phyloP scores from a whole-genome alignment of 2,888 invertebrate species.

The Lasioglossum marginatum region DNA sequence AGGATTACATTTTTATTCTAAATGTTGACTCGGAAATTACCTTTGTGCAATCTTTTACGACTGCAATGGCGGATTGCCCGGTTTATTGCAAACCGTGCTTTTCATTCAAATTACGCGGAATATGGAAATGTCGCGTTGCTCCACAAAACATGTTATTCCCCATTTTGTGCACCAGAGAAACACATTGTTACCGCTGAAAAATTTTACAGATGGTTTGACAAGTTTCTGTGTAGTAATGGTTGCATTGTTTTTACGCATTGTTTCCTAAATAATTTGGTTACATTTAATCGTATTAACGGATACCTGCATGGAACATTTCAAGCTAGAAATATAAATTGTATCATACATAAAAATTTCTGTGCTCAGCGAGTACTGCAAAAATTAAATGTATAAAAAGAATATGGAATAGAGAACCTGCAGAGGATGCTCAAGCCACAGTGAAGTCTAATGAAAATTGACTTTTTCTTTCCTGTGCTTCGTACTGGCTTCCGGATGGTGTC shows the following conservation, averaged over 20 bases:
- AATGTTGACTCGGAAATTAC: background rate
- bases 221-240: background rate
- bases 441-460: too few species aligned
- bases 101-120: slow-evolving; percentile 4
- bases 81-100: slow-evolving; percentile 20
- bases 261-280: too few species aligned
- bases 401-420: too few species aligned
- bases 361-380: too few species aligned
- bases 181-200: background rate
- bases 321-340: too few species aligned
- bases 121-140: slow-evolving; percentile 30
- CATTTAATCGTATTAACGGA: too few species aligned
- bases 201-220: background rate
- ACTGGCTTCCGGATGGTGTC: too few species aligned
- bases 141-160: background rate
- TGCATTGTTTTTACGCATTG: background rate
- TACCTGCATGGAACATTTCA: too few species aligned
- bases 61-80: background rate
- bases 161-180: background rate
- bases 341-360: too few species aligned
- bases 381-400: too few species aligned
- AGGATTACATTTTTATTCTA: slow-evolving; percentile 1
- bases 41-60: background rate
- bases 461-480: too few species aligned
- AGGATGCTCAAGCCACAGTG: too few species aligned